Percentiles rank a stretch among this genome's conserved stretches.
These are phyloP conservation scores for Eretmochelys imbricata DNA, from an alignment of 2,113 vertebrate genomes.

Conservation along the genomic window DNA sequence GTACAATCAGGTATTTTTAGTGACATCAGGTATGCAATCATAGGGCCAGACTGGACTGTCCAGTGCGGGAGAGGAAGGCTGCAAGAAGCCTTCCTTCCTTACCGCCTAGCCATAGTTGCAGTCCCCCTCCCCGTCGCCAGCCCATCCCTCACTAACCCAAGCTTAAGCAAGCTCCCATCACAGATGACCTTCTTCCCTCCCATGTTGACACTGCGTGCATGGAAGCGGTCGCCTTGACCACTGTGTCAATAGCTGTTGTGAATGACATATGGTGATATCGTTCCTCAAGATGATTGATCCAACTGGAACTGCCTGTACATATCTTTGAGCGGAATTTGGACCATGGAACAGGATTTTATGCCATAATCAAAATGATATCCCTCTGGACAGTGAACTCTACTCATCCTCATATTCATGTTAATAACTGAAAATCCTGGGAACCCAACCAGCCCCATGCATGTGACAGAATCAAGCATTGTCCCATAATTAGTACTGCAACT, in stretches of 20 bases:
- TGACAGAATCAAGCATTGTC: neutral
- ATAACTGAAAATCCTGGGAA: neutral
- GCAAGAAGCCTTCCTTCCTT: too few relatives aligned
- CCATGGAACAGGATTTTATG: neutral
- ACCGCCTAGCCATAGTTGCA: neutral
- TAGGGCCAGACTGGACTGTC: too few relatives aligned
- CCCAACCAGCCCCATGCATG: neutral
- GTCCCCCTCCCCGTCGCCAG: neutral
- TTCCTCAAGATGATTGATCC: neutral
- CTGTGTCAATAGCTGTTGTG: neutral
- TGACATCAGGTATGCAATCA: too few relatives aligned
- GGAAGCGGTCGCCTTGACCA: fast-evolving
- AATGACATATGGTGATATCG: fast-evolving
- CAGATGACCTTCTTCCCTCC: neutral
- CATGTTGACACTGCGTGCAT: neutral
- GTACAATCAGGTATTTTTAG: too few relatives aligned
- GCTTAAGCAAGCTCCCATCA: neutral
- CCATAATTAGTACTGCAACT: neutral
- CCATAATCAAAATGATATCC: neutral
- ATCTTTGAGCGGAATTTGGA: neutral
- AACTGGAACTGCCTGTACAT: neutral
- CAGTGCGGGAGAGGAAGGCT: too few relatives aligned
- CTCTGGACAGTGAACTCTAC: neutral
- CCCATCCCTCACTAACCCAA: neutral
- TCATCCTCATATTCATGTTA: neutral